Evolutionary conservation across 92 coral and sea anemone genomes (phyloP), one percentile per base, ranked within the genome.

Genomic region (Palythoa caribaeorum): DNA sequence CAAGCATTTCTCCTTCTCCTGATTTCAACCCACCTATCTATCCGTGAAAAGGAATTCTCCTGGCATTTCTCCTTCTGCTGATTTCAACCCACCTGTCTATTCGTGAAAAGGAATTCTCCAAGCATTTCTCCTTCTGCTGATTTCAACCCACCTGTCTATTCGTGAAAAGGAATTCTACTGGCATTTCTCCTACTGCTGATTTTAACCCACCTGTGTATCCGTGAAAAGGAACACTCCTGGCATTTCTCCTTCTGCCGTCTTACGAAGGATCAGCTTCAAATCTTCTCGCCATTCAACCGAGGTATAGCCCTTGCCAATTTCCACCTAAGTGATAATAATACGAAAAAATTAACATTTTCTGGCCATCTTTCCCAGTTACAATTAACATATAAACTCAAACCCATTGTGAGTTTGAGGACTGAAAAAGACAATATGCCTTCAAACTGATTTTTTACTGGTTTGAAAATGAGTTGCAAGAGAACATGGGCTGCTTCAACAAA

Each of bases 281-380:
- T 97, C 99, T 80, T 97, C 99, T 57, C 99, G 95, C 99, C 99
- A 97, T 84, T 97, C 99, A 28, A 76, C 89, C 35, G 99, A 97
- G 44, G 99, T 97, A 89, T 97, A 97, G 6, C 99, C 99, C 72
- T 97, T 97, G 28, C 99, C 99, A 70, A 97, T 97, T 90, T 97
- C 99, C 51, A 97, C 99, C 99, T 96, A 83, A 51, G 68, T 47
- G 13, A 38, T 15, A 11, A 39, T 15, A 79, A 59, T 4, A 1
- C 8, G 14, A 65, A 50, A 40, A 19, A 3, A 44, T 44, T 0
- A 44, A 8, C 7, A 44, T 44, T 44, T 44, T 44, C 50, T 4
- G 5, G 50, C 50, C 50, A 44, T 44, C 50, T 44, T 8, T 44
- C 28, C 28, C 28, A 28, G 28, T 28, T 28, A 28, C 28, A 28